Evolutionary conservation across 2,888 invertebrate species (phyloP).

Genomic region (Heteromurus nitidus): DNA sequence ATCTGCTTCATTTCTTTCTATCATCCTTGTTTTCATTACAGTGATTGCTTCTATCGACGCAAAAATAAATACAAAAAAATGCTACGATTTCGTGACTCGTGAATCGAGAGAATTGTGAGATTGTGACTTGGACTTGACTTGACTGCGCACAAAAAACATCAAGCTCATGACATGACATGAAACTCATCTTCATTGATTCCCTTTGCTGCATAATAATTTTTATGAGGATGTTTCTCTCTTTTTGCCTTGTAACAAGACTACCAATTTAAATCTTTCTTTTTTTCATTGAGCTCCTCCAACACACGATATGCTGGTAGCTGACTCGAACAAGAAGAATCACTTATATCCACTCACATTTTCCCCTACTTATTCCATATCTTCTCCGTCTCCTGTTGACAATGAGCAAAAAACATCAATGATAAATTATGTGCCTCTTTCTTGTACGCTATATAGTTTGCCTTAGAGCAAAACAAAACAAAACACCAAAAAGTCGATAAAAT

Average conservation of each 20-base stretch:
- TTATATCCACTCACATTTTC: slow-evolving; percentile 1
- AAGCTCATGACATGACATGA: neutral
- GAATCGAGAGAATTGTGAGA: no score
- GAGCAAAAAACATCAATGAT: slow-evolving; percentile 42
- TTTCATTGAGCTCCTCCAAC: neutral
- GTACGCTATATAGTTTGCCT: neutral
- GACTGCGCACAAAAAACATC: neutral
- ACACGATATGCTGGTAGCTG: neutral
- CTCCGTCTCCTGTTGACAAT: slow-evolving; percentile 25
- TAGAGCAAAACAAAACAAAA: neutral
- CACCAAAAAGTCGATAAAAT: slow-evolving; percentile 13
- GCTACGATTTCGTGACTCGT: slow-evolving; percentile 8
- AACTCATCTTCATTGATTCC: no score
- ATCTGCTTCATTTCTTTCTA: no score
- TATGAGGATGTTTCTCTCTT: neutral
- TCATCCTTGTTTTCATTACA: neutral
- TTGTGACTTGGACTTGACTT: neutral
- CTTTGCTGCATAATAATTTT: neutral
- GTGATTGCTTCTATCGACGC: no score
- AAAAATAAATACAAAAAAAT: no score
- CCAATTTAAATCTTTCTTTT: neutral
- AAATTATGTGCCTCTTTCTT: slow-evolving; percentile 20
- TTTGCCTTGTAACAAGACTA: neutral
- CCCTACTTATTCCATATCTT: no score
- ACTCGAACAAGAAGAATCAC: neutral